phyloP scores from a whole-genome alignment of 2,113 vertebrate species.

The Sterrhoptilus dennistouni region DNA sequence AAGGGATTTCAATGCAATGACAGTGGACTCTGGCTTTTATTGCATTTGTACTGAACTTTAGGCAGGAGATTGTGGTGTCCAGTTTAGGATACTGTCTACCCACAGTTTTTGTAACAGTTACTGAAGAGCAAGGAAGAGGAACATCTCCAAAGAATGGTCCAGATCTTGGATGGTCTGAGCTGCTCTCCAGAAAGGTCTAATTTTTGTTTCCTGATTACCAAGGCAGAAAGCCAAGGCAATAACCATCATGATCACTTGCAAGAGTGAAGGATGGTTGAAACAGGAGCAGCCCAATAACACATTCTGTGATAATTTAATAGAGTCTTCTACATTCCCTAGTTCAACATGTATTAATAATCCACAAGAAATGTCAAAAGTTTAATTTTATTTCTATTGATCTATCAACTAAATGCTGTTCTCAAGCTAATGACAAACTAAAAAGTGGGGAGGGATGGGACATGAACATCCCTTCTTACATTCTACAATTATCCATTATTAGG shows the following conservation, averaged over 20 bases:
- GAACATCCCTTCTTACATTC: background rate
- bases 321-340: background rate
- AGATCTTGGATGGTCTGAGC: background rate
- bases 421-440: background rate
- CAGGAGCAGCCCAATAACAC: background rate
- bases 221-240: background rate
- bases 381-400: background rate
- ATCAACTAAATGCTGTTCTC: background rate
- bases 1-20: background rate
- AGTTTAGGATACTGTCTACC: background rate
- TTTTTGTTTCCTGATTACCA: background rate
- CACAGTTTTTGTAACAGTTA: background rate
- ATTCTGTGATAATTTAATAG: background rate
- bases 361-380: background rate
- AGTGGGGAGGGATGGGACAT: accelerated
- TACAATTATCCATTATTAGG: background rate
- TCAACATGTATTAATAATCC: background rate
- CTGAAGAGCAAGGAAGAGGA: background rate
- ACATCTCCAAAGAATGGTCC: background rate
- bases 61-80: background rate
- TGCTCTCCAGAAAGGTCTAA: background rate
- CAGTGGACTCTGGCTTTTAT: background rate
- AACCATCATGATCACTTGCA: background rate
- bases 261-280: background rate
- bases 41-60: background rate